Conservation (phyloP, 2,113 vertebrate species). For the Clarias gariepinus region DNA sequence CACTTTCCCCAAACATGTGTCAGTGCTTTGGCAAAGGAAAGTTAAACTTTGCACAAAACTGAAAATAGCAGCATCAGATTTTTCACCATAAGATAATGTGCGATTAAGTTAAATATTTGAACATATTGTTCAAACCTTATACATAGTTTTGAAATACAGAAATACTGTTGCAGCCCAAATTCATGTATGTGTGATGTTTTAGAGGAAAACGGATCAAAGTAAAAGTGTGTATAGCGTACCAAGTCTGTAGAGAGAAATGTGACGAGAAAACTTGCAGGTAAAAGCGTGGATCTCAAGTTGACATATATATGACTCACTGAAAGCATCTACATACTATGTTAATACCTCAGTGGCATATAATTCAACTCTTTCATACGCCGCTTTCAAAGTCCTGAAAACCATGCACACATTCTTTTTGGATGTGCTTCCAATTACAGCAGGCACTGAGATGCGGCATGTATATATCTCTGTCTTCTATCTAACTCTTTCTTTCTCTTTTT, state of each 20-base stretch:
- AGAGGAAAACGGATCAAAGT: not conserved
- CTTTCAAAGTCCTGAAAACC: conserved; percentile 39
- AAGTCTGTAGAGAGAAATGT: not conserved
- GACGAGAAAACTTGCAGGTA: conserved; percentile 38
- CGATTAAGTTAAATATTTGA: conserved; percentile 16
- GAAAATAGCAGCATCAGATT: conserved; percentile 22
- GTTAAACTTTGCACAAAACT: conserved; percentile 3
- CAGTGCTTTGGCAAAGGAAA: conserved; percentile 49
- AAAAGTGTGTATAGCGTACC: not conserved
- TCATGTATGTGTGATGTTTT: not conserved
- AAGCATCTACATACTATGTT: conserved; percentile 25
- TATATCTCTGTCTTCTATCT: conserved; percentile 11
- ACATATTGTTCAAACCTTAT: not conserved
- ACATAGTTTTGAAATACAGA: conserved; percentile 1
- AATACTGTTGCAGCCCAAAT: not conserved
- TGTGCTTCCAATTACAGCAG: conserved; percentile 57
- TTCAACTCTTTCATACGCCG: conserved; percentile 56
- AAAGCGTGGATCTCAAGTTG: conserved; percentile 42
- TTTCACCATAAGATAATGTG: conserved; percentile 23
- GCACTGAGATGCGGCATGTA: conserved; percentile 22
- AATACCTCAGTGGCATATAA: conserved; percentile 58
- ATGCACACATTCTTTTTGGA: conserved; percentile 56
- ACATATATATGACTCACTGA: conserved; percentile 57
- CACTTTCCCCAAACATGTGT: conserved; percentile 16
- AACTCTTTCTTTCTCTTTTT: not conserved